These are phyloP conservation scores for Didymodactylos carnosus DNA, from an alignment of 2,888 invertebrate species.

Conservation along the genomic window DNA sequence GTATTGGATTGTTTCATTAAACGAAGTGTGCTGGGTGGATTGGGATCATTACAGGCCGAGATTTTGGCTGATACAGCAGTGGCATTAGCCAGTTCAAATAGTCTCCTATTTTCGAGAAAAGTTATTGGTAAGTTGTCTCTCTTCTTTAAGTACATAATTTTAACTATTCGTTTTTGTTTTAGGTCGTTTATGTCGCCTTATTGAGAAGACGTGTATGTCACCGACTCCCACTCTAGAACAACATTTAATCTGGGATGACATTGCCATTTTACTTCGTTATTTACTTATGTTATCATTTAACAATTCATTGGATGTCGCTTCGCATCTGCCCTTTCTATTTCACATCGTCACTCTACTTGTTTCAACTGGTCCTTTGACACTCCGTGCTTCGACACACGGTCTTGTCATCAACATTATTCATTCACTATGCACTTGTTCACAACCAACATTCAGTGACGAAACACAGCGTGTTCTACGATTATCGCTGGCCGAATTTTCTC, in stretches of 20 bases:
- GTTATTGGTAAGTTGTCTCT: too few relatives aligned
- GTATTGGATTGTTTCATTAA: constrained; percentile 88
- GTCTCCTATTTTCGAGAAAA: constrained; percentile 79
- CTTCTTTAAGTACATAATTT: too few relatives aligned
- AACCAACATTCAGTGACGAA: constrained; percentile 53
- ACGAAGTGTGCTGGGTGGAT: constrained; percentile 55
- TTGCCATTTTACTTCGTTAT: constrained; percentile 81
- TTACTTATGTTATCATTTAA: constrained; percentile 92
- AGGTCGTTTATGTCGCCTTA: constrained; percentile 31
- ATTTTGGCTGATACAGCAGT: constrained; percentile 97
- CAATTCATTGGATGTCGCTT: constrained; percentile 79
- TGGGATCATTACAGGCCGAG: constrained; percentile 84
- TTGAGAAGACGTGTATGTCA: constrained; percentile 78
- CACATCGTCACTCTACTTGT: constrained; percentile 88
- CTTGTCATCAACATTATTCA: constrained; percentile 93
- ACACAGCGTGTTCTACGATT: constrained; percentile 70
- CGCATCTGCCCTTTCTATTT: constrained; percentile 82
- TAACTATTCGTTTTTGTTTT: too few relatives aligned
- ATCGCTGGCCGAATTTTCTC: constrained; percentile 80
- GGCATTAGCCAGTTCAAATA: constrained; percentile 83
- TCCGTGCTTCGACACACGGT: constrained; percentile 88
- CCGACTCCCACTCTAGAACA: constrained; percentile 69
- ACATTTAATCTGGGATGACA: constrained; percentile 93
- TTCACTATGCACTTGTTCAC: constrained; percentile 83
- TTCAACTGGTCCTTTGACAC: constrained; percentile 76